These are phyloP conservation scores for Philonicus albiceps DNA, from an alignment of 2,888 invertebrate genomes.

Conservation along the genomic window DNA sequence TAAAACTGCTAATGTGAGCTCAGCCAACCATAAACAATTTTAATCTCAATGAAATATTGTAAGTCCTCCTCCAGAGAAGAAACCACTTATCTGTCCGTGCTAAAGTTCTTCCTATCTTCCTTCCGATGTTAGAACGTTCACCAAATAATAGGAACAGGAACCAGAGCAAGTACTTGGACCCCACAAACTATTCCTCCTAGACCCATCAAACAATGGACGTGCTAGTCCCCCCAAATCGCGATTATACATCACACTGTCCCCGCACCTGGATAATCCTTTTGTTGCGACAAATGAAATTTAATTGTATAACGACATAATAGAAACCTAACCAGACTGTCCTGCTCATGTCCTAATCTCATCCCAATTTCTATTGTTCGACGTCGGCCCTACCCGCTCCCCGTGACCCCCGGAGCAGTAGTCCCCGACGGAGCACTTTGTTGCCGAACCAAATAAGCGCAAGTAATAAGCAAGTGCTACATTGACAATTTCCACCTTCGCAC, in stretches of 20 bases:
- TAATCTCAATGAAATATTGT: not conserved
- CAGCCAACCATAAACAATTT: not conserved
- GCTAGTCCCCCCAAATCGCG: not conserved
- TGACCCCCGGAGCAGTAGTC: not conserved
- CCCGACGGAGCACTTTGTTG: not conserved
- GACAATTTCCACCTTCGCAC: constrained; percentile 12
- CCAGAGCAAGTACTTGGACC: not conserved
- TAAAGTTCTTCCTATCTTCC: not conserved
- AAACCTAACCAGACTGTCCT: not conserved
- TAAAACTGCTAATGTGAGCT: not conserved
- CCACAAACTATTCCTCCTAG: not conserved
- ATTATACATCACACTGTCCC: not conserved
- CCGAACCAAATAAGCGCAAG: not conserved
- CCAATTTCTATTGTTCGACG: not conserved
- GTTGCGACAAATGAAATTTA: not conserved
- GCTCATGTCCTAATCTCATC: not conserved
- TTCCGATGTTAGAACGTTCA: not conserved
- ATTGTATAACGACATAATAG: not conserved
- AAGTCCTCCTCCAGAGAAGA: not conserved
- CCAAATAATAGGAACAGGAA: not conserved
- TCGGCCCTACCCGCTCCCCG: not conserved
- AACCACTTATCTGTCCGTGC: not conserved
- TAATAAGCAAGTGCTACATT: constrained; percentile 9
- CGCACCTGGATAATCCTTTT: not conserved
- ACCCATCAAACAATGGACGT: not conserved